Evolutionary conservation across 2,888 invertebrate genomes (phyloP), one percentile per base, ranked within the genome.

Genomic region (Acanthacorydalis orientalis): DNA sequence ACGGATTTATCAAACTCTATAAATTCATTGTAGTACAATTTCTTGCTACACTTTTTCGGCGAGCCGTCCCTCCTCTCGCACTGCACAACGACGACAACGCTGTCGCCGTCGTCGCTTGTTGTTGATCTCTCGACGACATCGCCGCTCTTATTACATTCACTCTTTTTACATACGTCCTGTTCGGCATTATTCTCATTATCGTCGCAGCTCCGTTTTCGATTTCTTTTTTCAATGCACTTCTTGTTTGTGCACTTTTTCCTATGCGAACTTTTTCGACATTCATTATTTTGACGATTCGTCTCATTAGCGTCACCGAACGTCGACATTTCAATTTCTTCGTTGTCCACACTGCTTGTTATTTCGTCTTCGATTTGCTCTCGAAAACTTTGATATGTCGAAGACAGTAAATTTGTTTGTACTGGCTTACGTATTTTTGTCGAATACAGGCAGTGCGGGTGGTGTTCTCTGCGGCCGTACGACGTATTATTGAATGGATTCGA

Each of bases 371-470:
- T 67, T 8, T 73, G 72, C 55, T 75, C 74, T 48, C 70, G 70
- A 57, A 75, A 75, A 56, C 73, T 74, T 52, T 67, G 63, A 59
- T 74, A 75, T 34, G 74, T 74, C 51, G 74, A 72, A 23, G 72
- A 70, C 31, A 72, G 62, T 48, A 61, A 58, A 31, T 56, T 51
- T 37, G 50, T 16, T 41, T 41, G 16, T 11, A 31, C 34, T 32
- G 14, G 14, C 12, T 43, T 43, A 33, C 15, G 12, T 7, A 43
- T 33, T 33, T 33, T 43, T 33, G 33, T 43, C 33, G 31, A n/a
- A n/a, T 16, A 15, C 11, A 31, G 4, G 31, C 9, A 10, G 14
- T 40, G 40, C 6, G 12, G 40, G 10, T 40, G 40, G 15, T 41
- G 16, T 16, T 12, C 16, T 15, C 41, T 31, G 10, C 9, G 12